These are phyloP conservation scores for Okamejei kenojei DNA, from an alignment of 2,797 vertebrate species.

Conservation along the genomic window DNA sequence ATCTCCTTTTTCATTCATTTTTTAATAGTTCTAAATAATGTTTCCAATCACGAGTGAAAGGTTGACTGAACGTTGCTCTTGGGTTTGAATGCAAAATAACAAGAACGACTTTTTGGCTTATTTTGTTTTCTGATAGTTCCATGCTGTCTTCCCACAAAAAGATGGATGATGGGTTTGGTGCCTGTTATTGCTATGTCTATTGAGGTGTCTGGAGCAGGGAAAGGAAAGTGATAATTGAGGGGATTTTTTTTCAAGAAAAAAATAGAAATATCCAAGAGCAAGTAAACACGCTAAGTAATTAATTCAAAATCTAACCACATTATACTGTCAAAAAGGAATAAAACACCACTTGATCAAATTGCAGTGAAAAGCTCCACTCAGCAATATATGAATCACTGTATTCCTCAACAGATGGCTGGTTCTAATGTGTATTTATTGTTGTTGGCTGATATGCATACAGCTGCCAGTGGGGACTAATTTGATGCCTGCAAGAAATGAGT, in stretches of 20 bases:
- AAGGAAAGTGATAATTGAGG: not conserved
- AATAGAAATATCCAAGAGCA: not conserved
- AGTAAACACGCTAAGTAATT: not conserved
- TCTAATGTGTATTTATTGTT: slow-evolving; percentile 30
- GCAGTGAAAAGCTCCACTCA: not conserved
- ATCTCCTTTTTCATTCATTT: not conserved
- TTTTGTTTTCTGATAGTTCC: not conserved
- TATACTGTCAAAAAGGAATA: slow-evolving; percentile 9
- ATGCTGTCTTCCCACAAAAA: not conserved
- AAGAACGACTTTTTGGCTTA: not conserved
- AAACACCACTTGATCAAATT: slow-evolving; percentile 19
- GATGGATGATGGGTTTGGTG: not conserved
- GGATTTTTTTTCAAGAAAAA: not conserved
- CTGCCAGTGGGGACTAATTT: slow-evolving; percentile 19
- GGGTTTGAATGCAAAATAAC: not conserved
- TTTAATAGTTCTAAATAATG: not conserved
- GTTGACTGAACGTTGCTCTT: not conserved
- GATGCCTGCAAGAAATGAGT: slow-evolving; percentile 30
- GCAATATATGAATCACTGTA: slow-evolving; percentile 8
- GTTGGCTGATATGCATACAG: not conserved
- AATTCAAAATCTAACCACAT: not conserved
- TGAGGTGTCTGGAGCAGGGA: not conserved
- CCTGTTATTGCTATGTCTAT: not conserved
- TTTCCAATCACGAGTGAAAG: not conserved
- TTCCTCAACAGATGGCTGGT: slow-evolving; percentile 25